phyloP scores from a whole-genome alignment of 2,113 vertebrate genomes.

The Sylvietta virens region DNA sequence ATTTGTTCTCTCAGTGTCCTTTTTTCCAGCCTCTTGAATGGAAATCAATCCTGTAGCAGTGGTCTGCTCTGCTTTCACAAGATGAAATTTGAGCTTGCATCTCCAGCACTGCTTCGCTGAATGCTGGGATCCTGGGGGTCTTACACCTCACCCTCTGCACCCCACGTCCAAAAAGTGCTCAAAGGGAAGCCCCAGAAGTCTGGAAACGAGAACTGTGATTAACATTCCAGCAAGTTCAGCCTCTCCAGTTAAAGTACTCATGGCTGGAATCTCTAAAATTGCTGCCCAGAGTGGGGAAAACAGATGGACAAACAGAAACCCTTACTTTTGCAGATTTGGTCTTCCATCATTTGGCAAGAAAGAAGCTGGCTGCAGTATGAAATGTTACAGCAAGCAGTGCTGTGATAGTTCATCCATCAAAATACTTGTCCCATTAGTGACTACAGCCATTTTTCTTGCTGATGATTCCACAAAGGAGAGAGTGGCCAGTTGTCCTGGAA shows the following conservation, averaged over 20 bases:
- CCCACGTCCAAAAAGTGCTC: neutral
- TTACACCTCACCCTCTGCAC: neutral
- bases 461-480: neutral
- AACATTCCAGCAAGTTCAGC: neutral
- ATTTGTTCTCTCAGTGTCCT: neutral
- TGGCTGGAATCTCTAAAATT: neutral
- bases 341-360: neutral
- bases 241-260: neutral
- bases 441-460: neutral
- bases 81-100: neutral
- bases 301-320: neutral
- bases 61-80: neutral
- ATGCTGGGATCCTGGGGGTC: neutral
- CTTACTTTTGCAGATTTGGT: neutral
- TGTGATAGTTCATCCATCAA: neutral
- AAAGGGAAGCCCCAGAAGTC: neutral
- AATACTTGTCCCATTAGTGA: neutral
- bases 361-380: neutral
- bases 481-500: neutral
- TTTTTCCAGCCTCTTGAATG: neutral
- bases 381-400: neutral
- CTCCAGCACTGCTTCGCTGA: neutral
- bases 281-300: neutral
- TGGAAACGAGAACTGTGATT: neutral
- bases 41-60: accelerated